Conservation (phyloP, 2,113 vertebrate species). For the human (Homo sapiens) region GRCh38 chr22:44880001-44880500, state of each 20-base stretch:
- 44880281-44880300: not conserved
- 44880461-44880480: rapidly evolving
- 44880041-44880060: not conserved
- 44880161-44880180: not conserved
- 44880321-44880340: not conserved
- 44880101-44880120: rapidly evolving
- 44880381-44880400: not conserved
- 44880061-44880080: not conserved
- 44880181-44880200: rapidly evolving
- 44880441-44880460: too few relatives aligned
- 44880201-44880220: rapidly evolving
- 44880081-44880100: not conserved
- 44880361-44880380: not conserved
- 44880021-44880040: not conserved
- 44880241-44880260: too few relatives aligned
- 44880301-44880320: rapidly evolving
- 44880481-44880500: too few relatives aligned
- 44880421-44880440: not conserved
- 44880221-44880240: not conserved
- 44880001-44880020: too few relatives aligned
- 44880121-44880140: not conserved
- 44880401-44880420: not conserved
- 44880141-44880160: too few relatives aligned
- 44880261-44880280: rapidly evolving
- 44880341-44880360: not conserved